A percentile compares a stretch with the other conserved stretches of the same genome.
Evolutionary conservation across 2,797 vertebrate genomes (phyloP).

Genomic region (Sardinella longiceps): DNA sequence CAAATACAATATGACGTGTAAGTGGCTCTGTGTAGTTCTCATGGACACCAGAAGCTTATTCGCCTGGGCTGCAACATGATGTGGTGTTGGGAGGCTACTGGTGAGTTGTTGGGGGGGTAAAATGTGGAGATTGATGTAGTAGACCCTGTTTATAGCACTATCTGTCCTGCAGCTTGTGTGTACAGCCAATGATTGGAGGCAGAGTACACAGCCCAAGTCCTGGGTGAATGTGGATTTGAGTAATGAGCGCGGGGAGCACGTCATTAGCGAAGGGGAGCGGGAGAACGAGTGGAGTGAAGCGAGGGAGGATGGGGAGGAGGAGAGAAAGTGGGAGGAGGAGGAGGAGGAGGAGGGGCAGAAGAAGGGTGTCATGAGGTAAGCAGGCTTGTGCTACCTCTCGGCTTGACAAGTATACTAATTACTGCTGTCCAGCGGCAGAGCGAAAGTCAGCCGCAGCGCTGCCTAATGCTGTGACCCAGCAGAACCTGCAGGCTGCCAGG

Average conservation of each 20-base stretch:
- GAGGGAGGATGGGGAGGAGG: constrained; percentile 54
- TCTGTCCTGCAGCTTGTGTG: constrained; percentile 38
- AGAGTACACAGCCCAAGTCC: constrained; percentile 71
- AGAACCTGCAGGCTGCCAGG: constrained; percentile 72
- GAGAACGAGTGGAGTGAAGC: constrained; percentile 67
- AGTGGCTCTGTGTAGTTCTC: not conserved
- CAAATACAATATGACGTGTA: not conserved
- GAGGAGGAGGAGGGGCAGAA: constrained; percentile 42
- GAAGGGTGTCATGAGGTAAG: constrained; percentile 84
- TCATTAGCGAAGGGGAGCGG: constrained; percentile 85
- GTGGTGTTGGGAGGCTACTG: not conserved
- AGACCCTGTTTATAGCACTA: not conserved
- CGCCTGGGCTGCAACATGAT: not conserved
- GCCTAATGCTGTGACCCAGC: constrained; percentile 88
- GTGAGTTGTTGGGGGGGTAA: not conserved
- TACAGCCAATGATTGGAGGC: constrained; percentile 74
- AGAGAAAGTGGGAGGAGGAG: constrained; percentile 64
- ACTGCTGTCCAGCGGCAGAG: constrained; percentile 87
- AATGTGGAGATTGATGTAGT: not conserved
- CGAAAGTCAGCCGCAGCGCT: constrained; percentile 89
- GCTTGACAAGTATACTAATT: constrained; percentile 99
- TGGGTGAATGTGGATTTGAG: constrained; percentile 77
- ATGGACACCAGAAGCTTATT: not conserved
- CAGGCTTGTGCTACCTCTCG: constrained; percentile 90
- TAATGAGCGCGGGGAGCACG: constrained; percentile 91